Base-by-base conservation (phyloP, 1,140 invertebrate genomes). In the Pseudomyrmex cubaensis region DNA sequence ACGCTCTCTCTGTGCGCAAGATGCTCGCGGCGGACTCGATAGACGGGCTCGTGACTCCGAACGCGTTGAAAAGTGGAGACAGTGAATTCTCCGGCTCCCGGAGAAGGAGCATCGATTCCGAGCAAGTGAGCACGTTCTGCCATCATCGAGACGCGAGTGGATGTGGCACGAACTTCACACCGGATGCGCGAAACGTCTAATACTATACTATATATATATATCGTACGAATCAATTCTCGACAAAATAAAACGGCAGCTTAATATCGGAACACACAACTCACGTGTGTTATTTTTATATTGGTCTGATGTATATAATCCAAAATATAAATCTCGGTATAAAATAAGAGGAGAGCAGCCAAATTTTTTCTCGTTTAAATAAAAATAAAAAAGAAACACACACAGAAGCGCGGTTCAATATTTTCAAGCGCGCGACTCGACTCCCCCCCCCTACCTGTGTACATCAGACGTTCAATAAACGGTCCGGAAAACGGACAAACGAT, bases 401-500 rank as follows among this genome's bases (percentile, higher is more conserved):
- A 35, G 35, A 35, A 35, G 5, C 35, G 35, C 54, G 56, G 35
- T 8, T 8, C 54, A 44, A 70, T 70, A 80, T 50, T 70, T 80
- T 72, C 20, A 57, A 80, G 22, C 76, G 76, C 44, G 15, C 25
- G n/a, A 76, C 64, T 62, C 66, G 66, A 50, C 52, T 2, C 15
- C 2, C 44, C 15, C 2, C 44, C 13, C 66, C 4, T 35, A 35
- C 35, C 35, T 35, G 35, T 35, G 44, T 80, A 72, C 25, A 59
- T 72, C 76, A 48, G 66, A 56, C 76, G 76, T 80, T 80, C 76
- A 80, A 80, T 80, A 80, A 80, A 80, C 76, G 66, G 17, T 44
- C 66, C 76, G 76, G 76, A 80, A 80, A 80, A 72, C 54, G 76
- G 64, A 80, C 76, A 44, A 80, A 72, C 66, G 76, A 80, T 80